A percentile compares a stretch with the other conserved stretches of the same genome.
Conservation (phyloP, 2,797 vertebrate genomes). For the Scolopax rusticola region DNA sequence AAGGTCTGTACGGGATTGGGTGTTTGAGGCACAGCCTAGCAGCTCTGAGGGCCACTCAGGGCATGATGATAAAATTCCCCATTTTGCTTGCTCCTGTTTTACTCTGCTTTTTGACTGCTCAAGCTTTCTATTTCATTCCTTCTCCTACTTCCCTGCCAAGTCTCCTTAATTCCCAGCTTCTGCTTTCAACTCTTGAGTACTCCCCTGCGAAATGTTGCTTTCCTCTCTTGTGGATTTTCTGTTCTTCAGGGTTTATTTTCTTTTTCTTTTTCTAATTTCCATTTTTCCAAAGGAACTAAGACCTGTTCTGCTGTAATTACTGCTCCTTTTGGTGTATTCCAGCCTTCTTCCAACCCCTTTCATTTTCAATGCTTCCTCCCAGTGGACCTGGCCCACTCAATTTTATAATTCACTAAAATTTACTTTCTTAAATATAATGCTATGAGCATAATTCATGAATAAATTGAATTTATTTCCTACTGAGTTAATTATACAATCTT, state of each 20-base stretch:
- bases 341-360: conserved; percentile 25
- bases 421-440: conserved; percentile 40
- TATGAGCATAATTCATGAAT: conserved; percentile 16
- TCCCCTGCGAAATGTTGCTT: not conserved
- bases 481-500: not conserved
- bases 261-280: not conserved
- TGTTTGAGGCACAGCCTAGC: not conserved
- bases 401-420: conserved; percentile 49
- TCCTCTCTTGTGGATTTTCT: not conserved
- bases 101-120: not conserved
- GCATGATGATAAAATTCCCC: fast-evolving
- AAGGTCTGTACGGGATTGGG: fast-evolving
- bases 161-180: not conserved
- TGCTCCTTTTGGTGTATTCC: not conserved
- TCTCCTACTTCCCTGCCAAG: not conserved
- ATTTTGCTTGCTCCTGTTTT: fast-evolving
- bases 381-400: conserved; percentile 16
- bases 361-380: conserved; percentile 49
- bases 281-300: conserved; percentile 26
- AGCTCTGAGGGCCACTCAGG: fast-evolving
- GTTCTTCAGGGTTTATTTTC: not conserved
- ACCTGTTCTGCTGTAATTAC: conserved; percentile 43
- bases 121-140: not conserved
- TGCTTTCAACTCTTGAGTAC: not conserved
- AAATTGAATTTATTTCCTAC: conserved; percentile 21